Evolutionary conservation across 1,140 invertebrate species (phyloP), one percentile per base, ranked within the genome.

Genomic region (Drosophila hydei): DNA sequence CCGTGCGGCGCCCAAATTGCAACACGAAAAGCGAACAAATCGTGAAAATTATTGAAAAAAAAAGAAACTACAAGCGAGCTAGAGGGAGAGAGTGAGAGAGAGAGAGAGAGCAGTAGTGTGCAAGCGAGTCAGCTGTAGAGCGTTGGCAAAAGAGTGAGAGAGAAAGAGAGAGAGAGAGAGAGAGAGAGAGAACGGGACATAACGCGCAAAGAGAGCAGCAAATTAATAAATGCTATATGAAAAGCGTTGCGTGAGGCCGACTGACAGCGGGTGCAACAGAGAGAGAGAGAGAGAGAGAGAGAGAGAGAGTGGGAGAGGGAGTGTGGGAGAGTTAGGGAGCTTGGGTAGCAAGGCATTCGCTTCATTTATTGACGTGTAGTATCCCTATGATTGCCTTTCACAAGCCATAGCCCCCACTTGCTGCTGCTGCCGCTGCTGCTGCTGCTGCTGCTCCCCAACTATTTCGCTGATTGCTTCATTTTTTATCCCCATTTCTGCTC

Each of bases 281-380:
- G 27, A 52, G 3, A 1, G n/a, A 33, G 30, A 33, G 2, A 12
- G 30, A 11, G 30, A 33, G 3, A 33, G 30, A 33, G 25, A 16
- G 23, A 18, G 9, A 3, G 6, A 16, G 12, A 48, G 18, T 16
- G 21, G 5, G 0, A 9, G 4, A 51, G 21, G 9, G 19, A 11
- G 42, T n/a, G 48, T 23, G 4, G 3, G 7, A 12, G 2, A 5
- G 25, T 19, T 8, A 38, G 33, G 1, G 58, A 8, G 40, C 12
- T 21, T 6, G 45, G 45, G 40, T n/a, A 4, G 11, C 40, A 33
- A 55, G 38, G 70, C 25, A 61, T 73, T 64, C 51, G 71, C 67
- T 88, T 83, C 83, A 83, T 83, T 85, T 88, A 85, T 88, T 88
- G 81, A 85, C 76, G 81, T 88, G 74, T 70, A 81, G 73, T 85